Conservation (phyloP, 2,797 vertebrate genomes). For the Falco naumanni region DNA sequence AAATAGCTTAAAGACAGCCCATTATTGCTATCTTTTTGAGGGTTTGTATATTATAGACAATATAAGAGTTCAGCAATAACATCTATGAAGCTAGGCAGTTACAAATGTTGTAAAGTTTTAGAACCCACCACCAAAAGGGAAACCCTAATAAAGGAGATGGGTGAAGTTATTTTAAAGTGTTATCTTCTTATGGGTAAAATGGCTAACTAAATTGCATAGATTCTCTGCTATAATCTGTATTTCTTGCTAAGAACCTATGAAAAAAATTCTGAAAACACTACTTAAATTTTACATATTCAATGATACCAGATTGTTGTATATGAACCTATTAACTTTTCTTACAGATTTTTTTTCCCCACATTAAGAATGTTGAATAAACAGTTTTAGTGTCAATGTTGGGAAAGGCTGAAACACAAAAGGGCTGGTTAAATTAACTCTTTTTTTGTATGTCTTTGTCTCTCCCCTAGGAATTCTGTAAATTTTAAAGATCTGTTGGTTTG, state of each 20-base stretch:
- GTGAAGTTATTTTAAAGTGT: neutral
- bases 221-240: neutral
- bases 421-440: neutral
- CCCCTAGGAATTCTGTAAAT: neutral
- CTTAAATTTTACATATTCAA: neutral
- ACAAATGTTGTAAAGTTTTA: neutral
- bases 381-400: neutral
- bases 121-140: neutral
- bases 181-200: neutral
- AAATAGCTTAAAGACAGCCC: neutral
- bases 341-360: neutral
- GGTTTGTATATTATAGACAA: neutral
- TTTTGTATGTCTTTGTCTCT: neutral
- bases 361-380: neutral
- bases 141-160: neutral
- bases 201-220: neutral
- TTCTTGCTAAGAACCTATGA: neutral
- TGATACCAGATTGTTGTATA: neutral
- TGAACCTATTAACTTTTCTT: neutral
- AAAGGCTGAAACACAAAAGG: neutral
- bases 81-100: neutral
- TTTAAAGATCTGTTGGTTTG: neutral
- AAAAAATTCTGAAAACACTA: neutral
- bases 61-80: neutral
- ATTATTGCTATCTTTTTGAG: neutral